Conservation (phyloP, 2,797 vertebrate species). For the Hylomyscus alleni region DNA sequence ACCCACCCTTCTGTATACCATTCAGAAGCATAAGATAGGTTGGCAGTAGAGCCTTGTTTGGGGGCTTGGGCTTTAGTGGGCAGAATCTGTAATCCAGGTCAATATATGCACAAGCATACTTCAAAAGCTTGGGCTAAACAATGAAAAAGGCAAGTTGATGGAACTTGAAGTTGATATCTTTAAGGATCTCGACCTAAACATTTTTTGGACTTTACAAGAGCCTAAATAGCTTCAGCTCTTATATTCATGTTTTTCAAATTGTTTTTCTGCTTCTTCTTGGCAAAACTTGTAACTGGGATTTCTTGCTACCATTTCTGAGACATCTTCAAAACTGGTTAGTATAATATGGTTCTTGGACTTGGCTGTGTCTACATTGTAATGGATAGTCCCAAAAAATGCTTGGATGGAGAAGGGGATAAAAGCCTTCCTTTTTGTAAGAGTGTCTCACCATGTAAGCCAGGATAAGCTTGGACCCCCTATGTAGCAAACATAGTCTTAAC, state of each 20-base stretch:
- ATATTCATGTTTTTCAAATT: background rate
- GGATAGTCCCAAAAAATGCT: background rate
- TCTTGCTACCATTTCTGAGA: background rate
- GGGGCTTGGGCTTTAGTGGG: background rate
- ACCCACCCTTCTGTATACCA: too few species aligned
- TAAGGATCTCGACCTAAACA: background rate
- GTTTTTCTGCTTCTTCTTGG: background rate
- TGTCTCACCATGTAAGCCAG: background rate
- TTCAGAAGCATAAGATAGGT: too few species aligned
- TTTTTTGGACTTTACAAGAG: background rate
- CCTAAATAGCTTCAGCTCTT: background rate
- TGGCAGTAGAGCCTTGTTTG: background rate
- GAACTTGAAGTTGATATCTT: background rate
- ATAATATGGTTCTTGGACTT: background rate
- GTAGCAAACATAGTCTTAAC: background rate
- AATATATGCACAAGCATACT: background rate
- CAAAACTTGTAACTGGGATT: background rate
- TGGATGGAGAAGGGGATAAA: background rate
- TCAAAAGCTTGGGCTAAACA: background rate
- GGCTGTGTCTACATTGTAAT: background rate
- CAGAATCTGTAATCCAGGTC: background rate
- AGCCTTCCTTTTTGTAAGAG: background rate
- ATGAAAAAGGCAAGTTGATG: background rate
- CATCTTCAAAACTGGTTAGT: background rate
- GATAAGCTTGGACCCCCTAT: background rate